phyloP scores from a whole-genome alignment of 2,113 vertebrate species.

The Sardina pilchardus region DNA sequence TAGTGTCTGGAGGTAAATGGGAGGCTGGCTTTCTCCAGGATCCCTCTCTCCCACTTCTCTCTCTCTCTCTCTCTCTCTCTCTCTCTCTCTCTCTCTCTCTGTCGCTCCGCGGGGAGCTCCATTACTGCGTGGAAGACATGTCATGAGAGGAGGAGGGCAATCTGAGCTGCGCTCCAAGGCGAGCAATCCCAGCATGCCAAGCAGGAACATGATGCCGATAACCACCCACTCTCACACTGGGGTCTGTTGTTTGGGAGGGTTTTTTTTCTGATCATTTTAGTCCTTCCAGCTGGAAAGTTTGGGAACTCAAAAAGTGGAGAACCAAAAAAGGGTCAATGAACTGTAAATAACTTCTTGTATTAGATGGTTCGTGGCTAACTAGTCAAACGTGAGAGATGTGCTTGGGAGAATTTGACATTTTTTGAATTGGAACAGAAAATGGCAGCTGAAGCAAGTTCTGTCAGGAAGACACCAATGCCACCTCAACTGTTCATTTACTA shows the following conservation, averaged over 20 bases:
- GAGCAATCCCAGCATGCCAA: slow-evolving; percentile 27
- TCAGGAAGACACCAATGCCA: no score
- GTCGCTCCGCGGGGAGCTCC: slow-evolving; percentile 29
- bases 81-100: background rate
- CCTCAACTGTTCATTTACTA: no score
- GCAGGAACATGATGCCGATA: slow-evolving; percentile 2
- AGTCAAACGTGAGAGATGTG: background rate
- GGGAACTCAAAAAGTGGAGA: background rate
- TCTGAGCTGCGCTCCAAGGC: slow-evolving; percentile 25
- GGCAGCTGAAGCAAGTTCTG: no score
- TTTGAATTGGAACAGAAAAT: background rate
- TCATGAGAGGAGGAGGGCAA: slow-evolving; percentile 59
- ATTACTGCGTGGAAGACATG: slow-evolving; percentile 54
- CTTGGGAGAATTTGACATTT: background rate
- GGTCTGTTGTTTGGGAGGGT: background rate
- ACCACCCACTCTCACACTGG: slow-evolving; percentile 4
- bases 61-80: background rate
- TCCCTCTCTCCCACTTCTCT: background rate
- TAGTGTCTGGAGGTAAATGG: slow-evolving; percentile 30
- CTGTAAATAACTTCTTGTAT: background rate
- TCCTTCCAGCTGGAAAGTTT: slow-evolving; percentile 5
- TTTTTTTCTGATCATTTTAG: background rate
- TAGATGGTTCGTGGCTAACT: background rate
- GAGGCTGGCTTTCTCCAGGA: slow-evolving; percentile 30
- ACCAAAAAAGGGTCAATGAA: background rate